Evolutionary conservation across 2,888 invertebrate genomes (phyloP).

Genomic region (Toxonevra muliebris): DNA sequence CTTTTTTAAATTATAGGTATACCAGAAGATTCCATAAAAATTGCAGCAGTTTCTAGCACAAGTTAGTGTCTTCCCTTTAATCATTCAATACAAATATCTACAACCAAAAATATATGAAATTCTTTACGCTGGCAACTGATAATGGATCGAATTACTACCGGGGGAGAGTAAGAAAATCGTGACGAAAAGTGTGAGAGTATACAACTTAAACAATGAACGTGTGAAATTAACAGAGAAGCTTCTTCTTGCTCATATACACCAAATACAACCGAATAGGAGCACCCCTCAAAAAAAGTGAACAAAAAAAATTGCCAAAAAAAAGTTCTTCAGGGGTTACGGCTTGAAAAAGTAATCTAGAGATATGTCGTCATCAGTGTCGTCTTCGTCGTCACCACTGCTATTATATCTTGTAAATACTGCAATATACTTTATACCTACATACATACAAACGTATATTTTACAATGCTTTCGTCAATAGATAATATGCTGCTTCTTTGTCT

Average conservation of each 20-base stretch:
- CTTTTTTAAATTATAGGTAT: background rate
- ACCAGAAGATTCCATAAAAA: background rate
- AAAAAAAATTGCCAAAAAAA: background rate
- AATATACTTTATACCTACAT: no score
- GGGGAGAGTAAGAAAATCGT: background rate
- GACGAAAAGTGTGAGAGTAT: background rate
- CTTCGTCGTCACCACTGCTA: no score
- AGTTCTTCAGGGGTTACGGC: background rate
- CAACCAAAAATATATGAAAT: slow-evolving; percentile 33
- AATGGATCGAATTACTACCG: slow-evolving; percentile 56
- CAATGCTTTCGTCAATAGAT: no score
- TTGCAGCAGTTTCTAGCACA: background rate
- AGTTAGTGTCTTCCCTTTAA: no score
- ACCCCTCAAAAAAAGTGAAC: background rate
- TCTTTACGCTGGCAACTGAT: slow-evolving; percentile 56
- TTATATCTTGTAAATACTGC: no score
- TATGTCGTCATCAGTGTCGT: no score
- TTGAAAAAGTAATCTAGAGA: background rate
- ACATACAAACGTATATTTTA: no score
- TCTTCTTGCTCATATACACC: slow-evolving; percentile 6
- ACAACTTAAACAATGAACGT: slow-evolving; percentile 16
- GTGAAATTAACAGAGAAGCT: slow-evolving; percentile 22
- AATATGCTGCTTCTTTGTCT: no score
- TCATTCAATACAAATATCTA: background rate
- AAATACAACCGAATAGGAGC: background rate